Conservation (phyloP, 1,140 invertebrate species). For the Hypsibius dujardini region DNA sequence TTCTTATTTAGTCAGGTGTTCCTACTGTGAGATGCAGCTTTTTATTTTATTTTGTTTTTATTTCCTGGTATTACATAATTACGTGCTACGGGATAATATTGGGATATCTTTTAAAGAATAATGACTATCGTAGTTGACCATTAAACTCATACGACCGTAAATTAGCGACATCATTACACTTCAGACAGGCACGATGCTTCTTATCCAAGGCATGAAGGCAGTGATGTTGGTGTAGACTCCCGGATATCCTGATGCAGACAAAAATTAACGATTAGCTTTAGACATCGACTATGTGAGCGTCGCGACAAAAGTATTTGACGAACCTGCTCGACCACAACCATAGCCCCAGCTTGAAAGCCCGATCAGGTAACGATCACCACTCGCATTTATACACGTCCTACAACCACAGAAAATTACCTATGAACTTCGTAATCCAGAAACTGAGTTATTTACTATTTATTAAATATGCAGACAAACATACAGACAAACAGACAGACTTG, state of each 20-base stretch:
- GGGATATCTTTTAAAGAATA: too few species aligned
- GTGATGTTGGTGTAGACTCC: conserved; percentile 10
- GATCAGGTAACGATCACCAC: background rate
- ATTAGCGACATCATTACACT: too few species aligned
- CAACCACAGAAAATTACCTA: background rate
- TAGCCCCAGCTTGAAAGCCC: conserved; percentile 12
- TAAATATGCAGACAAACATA: background rate
- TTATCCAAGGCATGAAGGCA: background rate
- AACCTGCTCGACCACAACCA: conserved; percentile 7
- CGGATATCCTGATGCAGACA: background rate
- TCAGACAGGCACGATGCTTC: background rate
- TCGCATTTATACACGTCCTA: background rate
- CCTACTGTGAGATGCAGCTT: too few species aligned
- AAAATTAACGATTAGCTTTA: too few species aligned
- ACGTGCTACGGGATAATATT: too few species aligned
- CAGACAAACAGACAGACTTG: background rate
- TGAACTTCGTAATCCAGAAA: too few species aligned
- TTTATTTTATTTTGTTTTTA: too few species aligned
- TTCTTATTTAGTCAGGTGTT: too few species aligned
- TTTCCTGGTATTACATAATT: too few species aligned
- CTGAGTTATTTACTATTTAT: background rate
- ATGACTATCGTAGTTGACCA: too few species aligned
- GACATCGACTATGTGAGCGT: too few species aligned
- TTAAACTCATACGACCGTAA: too few species aligned
- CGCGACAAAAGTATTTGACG: background rate